A percentile compares a stretch with the other conserved stretches of the same genome.
These are phyloP conservation scores for Neolamprologus fasciatus DNA, from an alignment of 2,113 vertebrate species.

Conservation along the genomic window DNA sequence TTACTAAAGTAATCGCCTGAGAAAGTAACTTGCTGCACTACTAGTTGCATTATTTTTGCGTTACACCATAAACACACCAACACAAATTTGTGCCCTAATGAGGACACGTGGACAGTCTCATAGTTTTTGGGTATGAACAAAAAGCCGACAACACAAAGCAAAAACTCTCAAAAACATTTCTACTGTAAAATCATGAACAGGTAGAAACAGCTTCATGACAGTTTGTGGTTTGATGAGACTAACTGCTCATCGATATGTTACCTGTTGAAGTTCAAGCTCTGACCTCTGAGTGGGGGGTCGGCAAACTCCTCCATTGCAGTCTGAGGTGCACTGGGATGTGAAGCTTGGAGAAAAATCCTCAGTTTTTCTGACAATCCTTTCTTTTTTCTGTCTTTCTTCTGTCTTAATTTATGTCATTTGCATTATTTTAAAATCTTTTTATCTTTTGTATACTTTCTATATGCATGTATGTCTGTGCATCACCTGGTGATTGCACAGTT, in stretches of 20 bases:
- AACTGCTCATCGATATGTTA: background rate
- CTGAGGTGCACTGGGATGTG: background rate
- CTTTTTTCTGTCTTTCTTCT: background rate
- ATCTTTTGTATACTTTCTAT: background rate
- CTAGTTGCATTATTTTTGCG: accelerated
- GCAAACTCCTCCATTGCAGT: background rate
- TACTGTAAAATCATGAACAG: background rate
- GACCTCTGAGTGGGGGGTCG: background rate
- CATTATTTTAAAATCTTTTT: accelerated
- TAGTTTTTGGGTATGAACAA: background rate
- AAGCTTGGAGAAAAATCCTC: background rate
- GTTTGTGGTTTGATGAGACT: background rate
- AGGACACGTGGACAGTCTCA: accelerated
- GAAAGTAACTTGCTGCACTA: background rate
- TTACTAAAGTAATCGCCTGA: background rate
- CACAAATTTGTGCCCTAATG: background rate
- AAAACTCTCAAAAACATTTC: background rate
- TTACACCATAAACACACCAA: background rate
- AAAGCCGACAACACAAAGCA: background rate
- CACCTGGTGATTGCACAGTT: background rate
- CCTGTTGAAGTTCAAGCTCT: background rate
- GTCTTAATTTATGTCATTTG: background rate
- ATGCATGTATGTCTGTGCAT: background rate
- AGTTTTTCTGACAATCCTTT: background rate
- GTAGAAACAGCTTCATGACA: accelerated